These are phyloP conservation scores for Drosophila paranaensis DNA, from an alignment of 2,888 invertebrate species.

Conservation along the genomic window DNA sequence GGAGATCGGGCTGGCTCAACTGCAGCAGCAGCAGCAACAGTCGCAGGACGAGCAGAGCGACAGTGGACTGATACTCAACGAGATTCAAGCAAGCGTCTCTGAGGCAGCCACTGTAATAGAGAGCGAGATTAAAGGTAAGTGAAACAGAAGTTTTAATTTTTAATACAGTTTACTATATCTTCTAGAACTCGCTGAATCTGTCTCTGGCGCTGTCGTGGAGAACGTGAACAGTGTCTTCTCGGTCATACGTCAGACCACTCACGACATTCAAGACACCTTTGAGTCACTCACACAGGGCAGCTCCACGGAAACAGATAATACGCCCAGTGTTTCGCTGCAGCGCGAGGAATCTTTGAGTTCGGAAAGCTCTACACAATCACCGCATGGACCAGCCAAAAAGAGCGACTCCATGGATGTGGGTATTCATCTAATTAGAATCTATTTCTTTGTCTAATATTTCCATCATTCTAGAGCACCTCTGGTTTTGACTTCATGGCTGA, in stretches of 20 bases:
- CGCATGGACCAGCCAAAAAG: constrained; percentile 71
- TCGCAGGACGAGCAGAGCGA: constrained; percentile 77
- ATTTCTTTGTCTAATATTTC: not conserved
- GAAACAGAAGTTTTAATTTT: fast-evolving
- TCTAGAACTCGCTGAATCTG: constrained; percentile 85
- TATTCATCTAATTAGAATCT: not conserved
- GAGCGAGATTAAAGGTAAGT: constrained; percentile 85
- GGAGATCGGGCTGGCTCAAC: constrained; percentile 78
- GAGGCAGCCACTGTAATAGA: constrained; percentile 86
- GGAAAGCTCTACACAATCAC: constrained; percentile 83
- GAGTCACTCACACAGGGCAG: constrained; percentile 81
- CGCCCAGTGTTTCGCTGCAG: constrained; percentile 48
- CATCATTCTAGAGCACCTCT: constrained; percentile 51
- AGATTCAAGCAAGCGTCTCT: constrained; percentile 84
- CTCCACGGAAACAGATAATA: constrained; percentile 71
- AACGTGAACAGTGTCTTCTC: constrained; percentile 86
- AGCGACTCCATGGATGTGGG: constrained; percentile 77
- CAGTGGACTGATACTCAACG: constrained; percentile 82
- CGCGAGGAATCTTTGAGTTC: constrained; percentile 82
- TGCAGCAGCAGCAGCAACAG: constrained; percentile 74
- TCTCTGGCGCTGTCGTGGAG: constrained; percentile 85
- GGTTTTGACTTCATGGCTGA: constrained; percentile 82
- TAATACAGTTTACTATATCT: not conserved
- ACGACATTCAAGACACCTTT: constrained; percentile 85
- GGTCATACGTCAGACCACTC: constrained; percentile 85